Evolutionary conservation across 1,140 invertebrate species (phyloP), one percentile per base, ranked within the genome.

Genomic region (Marisa cornuarietis): DNA sequence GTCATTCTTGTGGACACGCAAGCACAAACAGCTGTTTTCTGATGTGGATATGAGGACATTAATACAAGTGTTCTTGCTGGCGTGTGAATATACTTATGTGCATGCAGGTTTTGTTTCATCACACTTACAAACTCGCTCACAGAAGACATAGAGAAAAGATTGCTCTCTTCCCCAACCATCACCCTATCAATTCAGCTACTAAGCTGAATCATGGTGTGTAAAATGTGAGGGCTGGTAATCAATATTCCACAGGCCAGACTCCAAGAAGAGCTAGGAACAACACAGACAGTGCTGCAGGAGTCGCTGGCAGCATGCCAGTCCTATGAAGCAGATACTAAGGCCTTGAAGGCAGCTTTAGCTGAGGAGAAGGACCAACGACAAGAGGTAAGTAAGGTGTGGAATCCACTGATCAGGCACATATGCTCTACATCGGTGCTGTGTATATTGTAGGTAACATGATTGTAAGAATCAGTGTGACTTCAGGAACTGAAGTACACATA

Each of bases 241-340:
- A 74, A n/a, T 51, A 18, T 58, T 3, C 16, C 54, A 42, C 71
- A 87, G 84, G 78, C 76, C 26, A 22, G 22, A 11, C 75, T 84
- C 31, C 80, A 83, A 24, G 61, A 75, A 66, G 83, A 88, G 73
- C 65, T 86, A n/a, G 78, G 63, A 4, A 79, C 74, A n/a, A 75
- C 87, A 18, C 84, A 79, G 72, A 86, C 81, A 68, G 61, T 65
- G n/a, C 78, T 71, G 62, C 75, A 71, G 49, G 83, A 87, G 66
- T 79, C 81, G 16, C 84, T 84, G 78, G 73, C 77, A 26, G 81
- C 82, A 0, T 78, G 80, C 71, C 84, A 84, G 18, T 88, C 87
- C 8, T 87, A 80, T 78, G 84, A 87, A 74, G 81, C 82, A 76
- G 88, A 89, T 51, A 76, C 83, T 24, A 73, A 76, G 20, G 79